Base-by-base conservation (phyloP, 2,797 vertebrate genomes). In the Pteropus rufus region DNA sequence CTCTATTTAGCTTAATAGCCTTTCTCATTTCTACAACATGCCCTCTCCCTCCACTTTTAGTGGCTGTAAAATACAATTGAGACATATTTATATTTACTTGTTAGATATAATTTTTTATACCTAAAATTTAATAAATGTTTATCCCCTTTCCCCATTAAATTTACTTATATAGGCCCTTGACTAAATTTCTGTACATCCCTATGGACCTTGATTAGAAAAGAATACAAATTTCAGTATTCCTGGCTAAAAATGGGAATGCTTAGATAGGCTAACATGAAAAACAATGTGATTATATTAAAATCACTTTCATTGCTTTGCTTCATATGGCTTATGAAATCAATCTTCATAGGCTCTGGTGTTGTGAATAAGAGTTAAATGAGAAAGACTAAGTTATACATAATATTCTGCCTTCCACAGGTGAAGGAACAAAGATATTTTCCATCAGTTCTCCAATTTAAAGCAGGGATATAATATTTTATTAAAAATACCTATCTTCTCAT, bases 381-480 rank as follows among this genome's bases (percentile, higher is more conserved):
- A 88, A n/a, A 62, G 6, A 26, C 26, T 31, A 7, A 81, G 36
- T n/a, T 79, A 82, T 16, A 39, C 18, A 56, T 39, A 83, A 84
- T 65, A 77, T 21, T 49, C 49, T 84, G 49, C 12, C 26, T 69
- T 88, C n/a, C 19, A 60, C 1, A 92, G 49, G 10, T 24, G 16
- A 92, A 46, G 26, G 31, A 82, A 82, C 39, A 83, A 83, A 83
- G 62, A 58, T 82, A 70, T 54, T 70, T 67, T 91, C 29, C 3
- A 89, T 65, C 73, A 81, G 18, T 77, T 82, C 44, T 88, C 36
- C 39, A 88, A 70, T 31, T 85, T 81, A 93, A 95, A 82, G 52
- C 23, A 83, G 16, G 58, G 24, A 24, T 60, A 10, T 60, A 60
- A 12, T 60, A 60, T 41, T 80, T 75, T 64, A 93, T 95, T 62